Percentiles rank a stretch among this genome's conserved stretches.
Evolutionary conservation across 2,888 invertebrate genomes (phyloP).

Genomic region (Oxytorus armatus): DNA sequence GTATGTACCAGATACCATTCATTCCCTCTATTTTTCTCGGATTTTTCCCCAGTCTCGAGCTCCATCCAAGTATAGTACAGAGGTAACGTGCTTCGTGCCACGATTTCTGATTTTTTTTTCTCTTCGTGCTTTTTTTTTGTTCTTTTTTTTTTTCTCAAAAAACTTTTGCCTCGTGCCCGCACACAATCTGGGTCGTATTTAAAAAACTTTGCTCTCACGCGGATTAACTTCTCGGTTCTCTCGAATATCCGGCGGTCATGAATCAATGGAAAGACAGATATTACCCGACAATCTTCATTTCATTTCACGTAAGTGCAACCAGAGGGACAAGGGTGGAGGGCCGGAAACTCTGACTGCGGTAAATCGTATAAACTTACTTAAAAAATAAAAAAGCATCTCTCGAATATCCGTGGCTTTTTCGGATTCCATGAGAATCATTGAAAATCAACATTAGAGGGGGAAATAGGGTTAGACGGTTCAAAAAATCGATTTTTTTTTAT

Average conservation of each 20-base stretch:
- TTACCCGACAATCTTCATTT: slow-evolving; percentile 40
- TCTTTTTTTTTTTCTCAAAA: slow-evolving; percentile 40
- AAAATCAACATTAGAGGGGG: too few relatives aligned
- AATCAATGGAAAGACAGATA: slow-evolving; percentile 62
- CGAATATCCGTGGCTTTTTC: too few relatives aligned
- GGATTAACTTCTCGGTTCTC: slow-evolving; percentile 61
- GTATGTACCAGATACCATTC: slow-evolving; percentile 63
- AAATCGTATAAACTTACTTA: too few relatives aligned
- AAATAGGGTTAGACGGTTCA: too few relatives aligned
- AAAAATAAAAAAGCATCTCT: too few relatives aligned
- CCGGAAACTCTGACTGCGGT: too few relatives aligned
- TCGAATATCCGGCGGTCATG: slow-evolving; percentile 46
- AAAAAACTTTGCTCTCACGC: slow-evolving; percentile 64
- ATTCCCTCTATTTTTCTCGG: slow-evolving; percentile 64
- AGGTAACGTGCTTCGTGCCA: slow-evolving; percentile 52
- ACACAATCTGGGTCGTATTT: slow-evolving; percentile 63
- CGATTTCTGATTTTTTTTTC: slow-evolving; percentile 35
- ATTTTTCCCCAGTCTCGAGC: slow-evolving; percentile 52
- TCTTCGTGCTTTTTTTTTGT: not conserved
- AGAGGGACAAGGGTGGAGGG: too few relatives aligned
- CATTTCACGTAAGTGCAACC: slow-evolving; percentile 31
- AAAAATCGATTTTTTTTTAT: too few relatives aligned
- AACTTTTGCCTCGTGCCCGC: slow-evolving; percentile 50
- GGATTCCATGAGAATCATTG: too few relatives aligned
- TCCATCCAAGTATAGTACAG: slow-evolving; percentile 36